A percentile compares a stretch with the other conserved stretches of the same genome.
phyloP scores from a whole-genome alignment of 2,113 vertebrate genomes.

The Phycodurus eques region DNA sequence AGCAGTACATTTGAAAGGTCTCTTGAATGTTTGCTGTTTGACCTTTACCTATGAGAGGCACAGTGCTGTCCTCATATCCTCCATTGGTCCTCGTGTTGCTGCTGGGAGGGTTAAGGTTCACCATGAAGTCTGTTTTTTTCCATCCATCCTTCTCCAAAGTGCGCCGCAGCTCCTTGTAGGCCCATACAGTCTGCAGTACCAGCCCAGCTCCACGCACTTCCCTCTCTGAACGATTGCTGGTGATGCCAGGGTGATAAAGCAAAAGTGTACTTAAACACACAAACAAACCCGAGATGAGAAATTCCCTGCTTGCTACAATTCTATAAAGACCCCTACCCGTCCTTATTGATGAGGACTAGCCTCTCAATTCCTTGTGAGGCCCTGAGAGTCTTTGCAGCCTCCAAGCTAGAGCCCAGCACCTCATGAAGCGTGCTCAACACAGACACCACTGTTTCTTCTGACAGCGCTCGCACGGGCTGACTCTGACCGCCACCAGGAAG shows the following conservation, averaged over 20 bases:
- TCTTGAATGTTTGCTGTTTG: slow-evolving; percentile 17
- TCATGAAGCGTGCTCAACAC: slow-evolving; percentile 89
- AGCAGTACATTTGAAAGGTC: background rate
- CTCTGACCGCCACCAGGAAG: slow-evolving; percentile 86
- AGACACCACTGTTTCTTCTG: slow-evolving; percentile 88
- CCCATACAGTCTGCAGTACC: slow-evolving; percentile 91
- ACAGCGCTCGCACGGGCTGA: slow-evolving; percentile 78
- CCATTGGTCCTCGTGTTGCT: slow-evolving; percentile 76
- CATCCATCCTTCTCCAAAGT: slow-evolving; percentile 94
- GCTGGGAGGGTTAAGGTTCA: slow-evolving; percentile 78
- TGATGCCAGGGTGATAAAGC: background rate
- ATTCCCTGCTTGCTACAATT: background rate
- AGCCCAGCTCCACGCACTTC: slow-evolving; percentile 90
- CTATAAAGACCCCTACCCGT: slow-evolving; percentile 70
- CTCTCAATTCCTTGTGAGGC: slow-evolving; percentile 91
- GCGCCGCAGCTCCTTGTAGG: slow-evolving; percentile 89
- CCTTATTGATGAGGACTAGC: slow-evolving; percentile 91
- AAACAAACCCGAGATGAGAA: background rate
- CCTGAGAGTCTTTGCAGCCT: slow-evolving; percentile 86
- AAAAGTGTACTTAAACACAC: background rate
- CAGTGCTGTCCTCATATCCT: slow-evolving; percentile 89
- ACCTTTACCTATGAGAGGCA: slow-evolving; percentile 89
- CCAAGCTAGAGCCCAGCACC: slow-evolving; percentile 86
- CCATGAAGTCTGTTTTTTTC: slow-evolving; percentile 97
- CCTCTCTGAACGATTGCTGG: slow-evolving; percentile 88